Percentiles rank a stretch among this genome's conserved stretches.
These are phyloP conservation scores for Teleogryllus occipitalis DNA, from an alignment of 1,140 invertebrate species.

Conservation along the genomic window DNA sequence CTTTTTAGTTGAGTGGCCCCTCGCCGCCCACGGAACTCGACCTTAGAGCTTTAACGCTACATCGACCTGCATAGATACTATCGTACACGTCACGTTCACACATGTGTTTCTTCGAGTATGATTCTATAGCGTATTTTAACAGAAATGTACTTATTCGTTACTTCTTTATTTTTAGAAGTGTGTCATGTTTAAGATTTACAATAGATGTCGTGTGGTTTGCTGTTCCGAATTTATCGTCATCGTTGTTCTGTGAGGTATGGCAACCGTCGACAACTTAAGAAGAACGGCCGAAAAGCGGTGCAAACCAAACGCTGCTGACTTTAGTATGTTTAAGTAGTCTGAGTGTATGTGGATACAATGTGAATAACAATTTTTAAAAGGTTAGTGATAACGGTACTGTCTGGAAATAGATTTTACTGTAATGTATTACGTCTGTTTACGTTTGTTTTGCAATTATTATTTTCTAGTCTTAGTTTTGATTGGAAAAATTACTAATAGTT, in stretches of 20 bases:
- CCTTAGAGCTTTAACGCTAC: too few relatives aligned
- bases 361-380: not conserved
- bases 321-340: too few relatives aligned
- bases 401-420: not conserved
- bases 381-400: not conserved
- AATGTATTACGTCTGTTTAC: not conserved
- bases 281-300: too few relatives aligned
- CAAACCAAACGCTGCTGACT: too few relatives aligned
- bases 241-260: too few relatives aligned
- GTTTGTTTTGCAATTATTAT: not conserved
- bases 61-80: too few relatives aligned
- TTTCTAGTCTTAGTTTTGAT: not conserved
- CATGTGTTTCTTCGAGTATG: not conserved
- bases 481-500: not conserved
- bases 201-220: not conserved
- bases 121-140: not conserved
- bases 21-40: too few relatives aligned
- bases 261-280: too few relatives aligned
- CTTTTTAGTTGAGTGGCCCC: too few relatives aligned
- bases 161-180: not conserved
- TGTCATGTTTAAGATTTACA: not conserved
- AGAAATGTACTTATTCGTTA: not conserved
- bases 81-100: too few relatives aligned
- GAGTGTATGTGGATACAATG: too few relatives aligned
- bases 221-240: not conserved